Evolutionary conservation across 1,140 invertebrate species (phyloP), one percentile per base, ranked within the genome.

Genomic region (Chlorops oryzae): DNA sequence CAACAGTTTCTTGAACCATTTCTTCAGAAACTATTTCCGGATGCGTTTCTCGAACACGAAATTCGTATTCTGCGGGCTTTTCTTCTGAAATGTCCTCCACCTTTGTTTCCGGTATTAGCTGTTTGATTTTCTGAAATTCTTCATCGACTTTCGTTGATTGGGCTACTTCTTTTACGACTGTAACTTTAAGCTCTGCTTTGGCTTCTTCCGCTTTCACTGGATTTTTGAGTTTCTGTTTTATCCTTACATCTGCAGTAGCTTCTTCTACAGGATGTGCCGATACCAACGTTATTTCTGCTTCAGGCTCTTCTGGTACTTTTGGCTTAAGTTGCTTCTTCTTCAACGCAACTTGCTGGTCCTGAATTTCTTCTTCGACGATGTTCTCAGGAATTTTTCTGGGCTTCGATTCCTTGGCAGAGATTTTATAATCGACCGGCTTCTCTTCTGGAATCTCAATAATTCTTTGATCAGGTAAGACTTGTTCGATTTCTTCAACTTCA

Each of bases 151-250:
- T 56, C 44, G 57, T 42, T 35, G 47, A 59, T 42, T 65, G 52
- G 20, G 56, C 37, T 21, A 52, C 52, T 54, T 45, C 39, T 49
- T 70, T 61, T 18, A 58, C 60, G 3, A 66, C 47, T 35, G 52
- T 64, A 32, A 71, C 51, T 46, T 63, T 63, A 1, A 67, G 52
- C 38, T 72, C 69, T 6, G 60, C 61, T 43, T 61, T 54, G 37
- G 64, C 62, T 37, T 69, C 62, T 47, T 71, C 68, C 10, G 41
- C 18, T 40, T 50, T 46, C 1, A 55, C 51, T n/a, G 56, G 54
- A 18, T 55, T 53, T 51, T 70, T 63, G 18, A 62, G 50, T 44
- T 76, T 65, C 42, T 69, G 51, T 2, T 54, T 54, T 34, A 65
- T 51, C 21, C 52, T 63, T 37, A 56, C 27, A 5, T 40, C 54